Evolutionary conservation across 1,140 invertebrate genomes (phyloP).

Genomic region (Lepidurus apus): DNA sequence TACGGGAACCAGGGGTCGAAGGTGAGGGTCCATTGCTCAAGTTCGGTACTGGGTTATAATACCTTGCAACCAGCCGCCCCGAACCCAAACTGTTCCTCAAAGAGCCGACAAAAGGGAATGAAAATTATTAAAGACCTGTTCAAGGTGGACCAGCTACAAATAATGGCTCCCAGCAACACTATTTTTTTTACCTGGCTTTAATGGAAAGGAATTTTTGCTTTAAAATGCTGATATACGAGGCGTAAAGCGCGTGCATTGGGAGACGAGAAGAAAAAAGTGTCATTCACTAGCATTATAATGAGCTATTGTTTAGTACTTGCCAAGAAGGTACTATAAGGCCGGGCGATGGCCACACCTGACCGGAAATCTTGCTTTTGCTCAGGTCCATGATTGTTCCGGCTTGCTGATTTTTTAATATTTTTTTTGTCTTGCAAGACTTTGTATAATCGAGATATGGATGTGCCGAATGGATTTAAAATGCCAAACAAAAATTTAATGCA

Average conservation of each 20-base stretch:
- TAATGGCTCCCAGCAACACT: slow-evolving; percentile 8
- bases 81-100: not conserved
- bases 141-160: slow-evolving; percentile 18
- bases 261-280: not conserved
- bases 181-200: not conserved
- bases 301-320: not conserved
- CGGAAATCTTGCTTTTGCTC: not conserved
- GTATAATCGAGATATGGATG: not conserved
- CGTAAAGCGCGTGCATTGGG: too few species aligned
- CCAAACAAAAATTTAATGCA: not conserved
- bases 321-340: not conserved
- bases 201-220: not conserved
- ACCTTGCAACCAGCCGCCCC: not conserved
- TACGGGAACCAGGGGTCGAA: slow-evolving; percentile 5
- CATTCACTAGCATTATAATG: not conserved
- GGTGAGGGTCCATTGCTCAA: slow-evolving; percentile 3
- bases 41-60: slow-evolving; percentile 12
- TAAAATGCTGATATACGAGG: too few species aligned
- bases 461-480: not conserved
- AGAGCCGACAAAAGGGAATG: slow-evolving; percentile 10
- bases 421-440: not conserved
- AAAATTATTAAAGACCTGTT: slow-evolving; percentile 22
- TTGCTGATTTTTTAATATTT: not conserved
- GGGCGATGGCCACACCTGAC: slow-evolving; percentile 6
- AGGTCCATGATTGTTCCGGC: not conserved